Evolutionary conservation across 2,113 vertebrate genomes (phyloP), one percentile per base, ranked within the genome.

Genomic region (Pyxicephalus adspersus): DNA sequence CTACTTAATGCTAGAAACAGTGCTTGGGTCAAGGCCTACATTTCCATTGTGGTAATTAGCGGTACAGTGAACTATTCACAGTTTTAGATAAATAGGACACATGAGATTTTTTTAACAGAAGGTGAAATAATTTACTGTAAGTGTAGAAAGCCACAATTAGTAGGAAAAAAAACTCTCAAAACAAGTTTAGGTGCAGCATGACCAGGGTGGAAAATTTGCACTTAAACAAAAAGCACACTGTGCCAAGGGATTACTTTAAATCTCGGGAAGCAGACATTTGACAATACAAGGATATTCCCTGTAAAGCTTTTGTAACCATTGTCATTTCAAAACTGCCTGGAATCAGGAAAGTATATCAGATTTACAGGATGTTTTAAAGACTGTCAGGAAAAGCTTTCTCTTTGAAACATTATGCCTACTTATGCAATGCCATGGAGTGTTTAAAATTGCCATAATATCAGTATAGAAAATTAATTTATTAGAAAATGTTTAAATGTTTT

Each of bases 271-370:
- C 19, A 55, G 51, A 18, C 8, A 8, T 64, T 29, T 34, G 31
- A 82, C 80, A 82, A 82, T 75, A 50, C 61, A 50, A 75, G 71
- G 71, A 82, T 82, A 82, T 75, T 75, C 80, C 80, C 80, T 82
- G 71, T 65, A 66, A 64, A 57, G 80, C 31, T 26, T 74, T 75
- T 82, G 58, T 64, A 58, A 15, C 52, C 38, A 34, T 22, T 65
- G 45, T 55, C 20, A 18, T 26, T 19, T 22, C 4, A 8, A 54
- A 16, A 22, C 9, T 17, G 28, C 70, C 5, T 16, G 66, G 7
- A 31, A 38, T 25, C 22, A 58, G 64, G 64, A n/a, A 78, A 68
- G 31, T 54, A 25, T 54, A 17, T 57, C 4, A 16, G 11, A 45
- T 70, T 66, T 65, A 75, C 80, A 82, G 80, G 80, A 82, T 82